Evolutionary conservation across 2,113 vertebrate species (phyloP).

Genomic region (Cheirogaleus medius): DNA sequence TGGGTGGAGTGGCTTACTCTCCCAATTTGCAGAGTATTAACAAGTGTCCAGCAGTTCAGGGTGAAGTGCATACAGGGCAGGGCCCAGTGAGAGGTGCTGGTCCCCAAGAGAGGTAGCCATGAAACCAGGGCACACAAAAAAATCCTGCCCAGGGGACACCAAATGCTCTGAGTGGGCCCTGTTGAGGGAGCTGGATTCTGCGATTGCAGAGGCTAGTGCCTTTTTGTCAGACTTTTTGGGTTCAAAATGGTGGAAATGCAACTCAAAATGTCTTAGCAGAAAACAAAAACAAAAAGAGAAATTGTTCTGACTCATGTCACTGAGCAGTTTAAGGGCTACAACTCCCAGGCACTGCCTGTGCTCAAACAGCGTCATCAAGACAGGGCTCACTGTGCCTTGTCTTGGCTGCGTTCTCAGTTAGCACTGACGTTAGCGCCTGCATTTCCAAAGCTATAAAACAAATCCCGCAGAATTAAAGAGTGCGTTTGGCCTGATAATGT

Average conservation of each 20-base stretch:
- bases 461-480: background rate
- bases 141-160: background rate
- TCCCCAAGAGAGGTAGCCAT: background rate
- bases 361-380: background rate
- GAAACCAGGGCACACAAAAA: background rate
- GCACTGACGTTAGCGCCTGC: background rate
- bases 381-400: rapidly evolving
- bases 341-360: background rate
- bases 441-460: background rate
- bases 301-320: background rate
- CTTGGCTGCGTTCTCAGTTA: background rate
- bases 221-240: background rate
- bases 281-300: background rate
- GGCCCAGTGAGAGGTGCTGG: background rate
- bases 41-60: background rate
- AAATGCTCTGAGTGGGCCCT: background rate
- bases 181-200: background rate
- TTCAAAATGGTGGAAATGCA: background rate
- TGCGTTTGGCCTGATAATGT: too few relatives aligned
- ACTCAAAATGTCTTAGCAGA: background rate
- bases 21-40: background rate
- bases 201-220: too few relatives aligned
- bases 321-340: background rate
- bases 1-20: background rate
- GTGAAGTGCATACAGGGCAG: background rate